These are phyloP conservation scores for Acanthurus leucopareius DNA, from an alignment of 2,797 vertebrate species.

Conservation along the genomic window DNA sequence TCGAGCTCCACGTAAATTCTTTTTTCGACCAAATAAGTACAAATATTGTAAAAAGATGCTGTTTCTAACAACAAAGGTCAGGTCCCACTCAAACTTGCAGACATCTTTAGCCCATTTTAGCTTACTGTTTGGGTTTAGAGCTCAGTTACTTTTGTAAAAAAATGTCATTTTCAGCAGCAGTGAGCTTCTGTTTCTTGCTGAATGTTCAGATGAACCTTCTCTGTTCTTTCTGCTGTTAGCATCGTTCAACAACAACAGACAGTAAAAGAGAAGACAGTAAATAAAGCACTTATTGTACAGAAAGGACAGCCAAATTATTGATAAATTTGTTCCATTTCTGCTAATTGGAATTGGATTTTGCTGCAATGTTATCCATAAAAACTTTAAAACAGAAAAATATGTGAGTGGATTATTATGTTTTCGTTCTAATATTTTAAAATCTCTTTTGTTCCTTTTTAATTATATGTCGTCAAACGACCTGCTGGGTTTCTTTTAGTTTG, in stretches of 20 bases:
- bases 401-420: no score
- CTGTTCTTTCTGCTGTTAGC: neutral
- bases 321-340: no score
- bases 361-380: no score
- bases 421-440: no score
- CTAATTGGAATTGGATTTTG: no score
- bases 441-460: neutral
- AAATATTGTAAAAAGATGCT: neutral
- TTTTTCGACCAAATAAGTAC: neutral
- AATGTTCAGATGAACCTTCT: neutral
- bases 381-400: no score
- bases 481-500: neutral
- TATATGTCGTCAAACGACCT: neutral
- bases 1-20: neutral
- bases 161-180: neutral
- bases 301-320: no score
- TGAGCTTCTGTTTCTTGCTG: neutral
- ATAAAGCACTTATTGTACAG: no score
- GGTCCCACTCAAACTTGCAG: neutral
- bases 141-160: neutral
- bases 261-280: neutral
- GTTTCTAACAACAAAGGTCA: neutral
- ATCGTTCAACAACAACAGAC: neutral
- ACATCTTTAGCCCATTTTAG: neutral
- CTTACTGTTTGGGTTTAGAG: neutral